These are phyloP conservation scores for Helicoverpa armigera DNA, from an alignment of 1,140 invertebrate species.

Conservation along the genomic window DNA sequence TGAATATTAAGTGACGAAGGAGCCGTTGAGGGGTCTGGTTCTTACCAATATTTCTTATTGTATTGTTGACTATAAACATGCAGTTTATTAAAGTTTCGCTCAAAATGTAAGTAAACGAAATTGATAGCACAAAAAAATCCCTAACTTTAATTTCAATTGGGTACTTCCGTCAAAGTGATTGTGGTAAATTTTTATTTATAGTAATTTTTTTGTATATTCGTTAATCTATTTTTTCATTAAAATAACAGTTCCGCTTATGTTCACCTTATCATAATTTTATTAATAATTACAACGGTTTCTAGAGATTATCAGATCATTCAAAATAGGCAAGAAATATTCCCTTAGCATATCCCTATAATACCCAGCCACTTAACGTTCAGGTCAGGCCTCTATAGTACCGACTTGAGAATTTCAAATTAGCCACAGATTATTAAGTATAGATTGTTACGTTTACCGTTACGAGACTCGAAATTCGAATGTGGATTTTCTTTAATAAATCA, in stretches of 20 bases:
- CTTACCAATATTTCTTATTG: too few relatives aligned
- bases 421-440: constrained; percentile 63
- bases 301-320: constrained; percentile 30
- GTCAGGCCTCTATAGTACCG: constrained; percentile 12
- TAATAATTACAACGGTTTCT: neutral
- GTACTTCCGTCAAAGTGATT: too few relatives aligned
- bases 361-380: constrained; percentile 28
- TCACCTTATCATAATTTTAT: neutral
- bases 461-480: constrained; percentile 61
- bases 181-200: too few relatives aligned
- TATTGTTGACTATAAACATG: too few relatives aligned
- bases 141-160: too few relatives aligned
- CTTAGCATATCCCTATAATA: constrained; percentile 24
- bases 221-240: too few relatives aligned
- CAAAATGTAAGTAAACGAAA: too few relatives aligned
- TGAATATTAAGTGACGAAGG: constrained; percentile 1
- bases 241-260: too few relatives aligned
- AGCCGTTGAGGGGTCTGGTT: neutral
- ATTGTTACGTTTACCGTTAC: constrained; percentile 61
- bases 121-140: too few relatives aligned
- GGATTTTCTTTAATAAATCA: constrained; percentile 60
- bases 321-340: constrained; percentile 33
- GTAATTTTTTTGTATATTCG: too few relatives aligned
- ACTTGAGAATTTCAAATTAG: constrained; percentile 59
- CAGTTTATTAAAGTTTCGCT: too few relatives aligned